These are phyloP conservation scores for Atethmia centrago DNA, from an alignment of 2,888 invertebrate genomes.

Conservation along the genomic window DNA sequence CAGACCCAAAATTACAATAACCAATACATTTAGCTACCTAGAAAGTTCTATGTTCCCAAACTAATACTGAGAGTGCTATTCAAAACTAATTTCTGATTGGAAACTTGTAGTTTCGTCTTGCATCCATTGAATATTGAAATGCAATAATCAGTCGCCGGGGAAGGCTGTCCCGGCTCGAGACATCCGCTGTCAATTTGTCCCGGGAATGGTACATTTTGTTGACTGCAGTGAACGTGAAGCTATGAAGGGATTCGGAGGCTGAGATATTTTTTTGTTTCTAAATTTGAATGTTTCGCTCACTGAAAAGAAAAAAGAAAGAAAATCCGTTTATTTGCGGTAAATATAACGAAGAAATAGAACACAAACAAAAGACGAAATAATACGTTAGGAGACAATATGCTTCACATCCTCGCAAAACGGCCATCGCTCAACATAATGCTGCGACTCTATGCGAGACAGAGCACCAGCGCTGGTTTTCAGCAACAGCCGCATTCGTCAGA, in stretches of 20 bases:
- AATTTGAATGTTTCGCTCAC: too few species aligned
- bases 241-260: conserved; percentile 1
- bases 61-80: conserved; percentile 46
- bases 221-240: conserved; percentile 31
- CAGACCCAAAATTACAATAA: not conserved
- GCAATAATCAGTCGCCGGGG: conserved; percentile 69
- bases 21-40: not conserved
- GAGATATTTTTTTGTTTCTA: too few species aligned
- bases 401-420: too few species aligned
- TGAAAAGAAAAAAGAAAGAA: too few species aligned
- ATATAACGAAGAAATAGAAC: too few species aligned
- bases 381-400: too few species aligned
- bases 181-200: conserved; percentile 77
- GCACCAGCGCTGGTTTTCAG: too few species aligned
- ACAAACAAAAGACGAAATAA: too few species aligned
- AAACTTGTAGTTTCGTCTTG: conserved; percentile 65
- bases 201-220: conserved; percentile 71
- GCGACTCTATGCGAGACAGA: too few species aligned
- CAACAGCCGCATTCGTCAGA: too few species aligned
- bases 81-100: conserved; percentile 64
- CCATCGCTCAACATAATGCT: too few species aligned
- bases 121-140: conserved; percentile 71
- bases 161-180: conserved; percentile 62
- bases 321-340: too few species aligned
- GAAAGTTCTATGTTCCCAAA: conserved; percentile 11